Conservation (phyloP, 2,888 invertebrate species). For the Barypeithes pellucidus region DNA sequence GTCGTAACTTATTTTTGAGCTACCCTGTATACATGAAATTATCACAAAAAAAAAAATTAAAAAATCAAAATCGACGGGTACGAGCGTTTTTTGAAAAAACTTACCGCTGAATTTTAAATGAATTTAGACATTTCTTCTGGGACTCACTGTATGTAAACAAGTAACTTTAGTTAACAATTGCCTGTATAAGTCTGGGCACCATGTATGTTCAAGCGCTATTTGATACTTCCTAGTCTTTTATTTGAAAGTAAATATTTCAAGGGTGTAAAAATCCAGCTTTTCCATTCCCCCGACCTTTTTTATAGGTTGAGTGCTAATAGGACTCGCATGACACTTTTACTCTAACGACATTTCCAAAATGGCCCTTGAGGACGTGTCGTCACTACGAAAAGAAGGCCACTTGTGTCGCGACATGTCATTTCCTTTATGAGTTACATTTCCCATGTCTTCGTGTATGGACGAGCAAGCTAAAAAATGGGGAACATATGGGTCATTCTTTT, state of each 20-base stretch:
- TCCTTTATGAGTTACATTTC: constrained; percentile 44
- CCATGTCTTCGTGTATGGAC: constrained; percentile 28
- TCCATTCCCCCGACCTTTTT: constrained; percentile 1
- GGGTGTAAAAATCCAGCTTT: constrained; percentile 7
- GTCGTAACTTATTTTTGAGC: no score
- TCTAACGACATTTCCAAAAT: constrained; percentile 33
- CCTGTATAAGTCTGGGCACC: no score
- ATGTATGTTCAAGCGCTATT: no score
- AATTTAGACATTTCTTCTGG: no score
- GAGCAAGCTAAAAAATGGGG: constrained; percentile 1
- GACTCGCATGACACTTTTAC: constrained; percentile 35
- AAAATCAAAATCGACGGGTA: no score
- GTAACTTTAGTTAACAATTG: no score
- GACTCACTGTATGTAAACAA: no score
- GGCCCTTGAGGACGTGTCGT: constrained; percentile 42
- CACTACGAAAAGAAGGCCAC: constrained; percentile 42
- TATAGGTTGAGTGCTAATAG: constrained; percentile 22
- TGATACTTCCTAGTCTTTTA: background rate
- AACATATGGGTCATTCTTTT: no score
- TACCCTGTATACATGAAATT: no score
- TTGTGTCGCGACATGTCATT: constrained; percentile 45
- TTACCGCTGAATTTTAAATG: no score
- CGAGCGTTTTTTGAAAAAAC: no score
- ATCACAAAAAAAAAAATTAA: no score
- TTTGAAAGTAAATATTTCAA: background rate